Percentiles rank a stretch among this genome's conserved stretches.
phyloP scores from a whole-genome alignment of 2,113 vertebrate species.

The Cavia aperea region DNA sequence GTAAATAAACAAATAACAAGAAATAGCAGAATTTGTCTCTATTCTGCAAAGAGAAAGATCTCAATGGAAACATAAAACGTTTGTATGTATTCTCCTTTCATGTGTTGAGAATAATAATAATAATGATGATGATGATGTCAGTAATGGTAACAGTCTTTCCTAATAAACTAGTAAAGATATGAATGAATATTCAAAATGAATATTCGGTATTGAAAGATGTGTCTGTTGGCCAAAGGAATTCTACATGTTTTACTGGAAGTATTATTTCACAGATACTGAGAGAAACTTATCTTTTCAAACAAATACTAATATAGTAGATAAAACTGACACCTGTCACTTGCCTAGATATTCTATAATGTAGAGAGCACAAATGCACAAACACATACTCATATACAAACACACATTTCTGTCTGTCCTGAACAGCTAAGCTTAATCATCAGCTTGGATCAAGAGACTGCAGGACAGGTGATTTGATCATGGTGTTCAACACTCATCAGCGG shows the following conservation, averaged over 20 bases:
- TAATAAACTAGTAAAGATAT: conserved; percentile 16
- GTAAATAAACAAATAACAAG: background rate
- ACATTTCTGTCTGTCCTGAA: background rate
- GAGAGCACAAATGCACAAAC: background rate
- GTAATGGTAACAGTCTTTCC: background rate
- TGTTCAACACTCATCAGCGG: too few species aligned
- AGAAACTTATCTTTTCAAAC: background rate
- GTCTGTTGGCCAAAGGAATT: background rate
- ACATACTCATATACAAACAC: background rate
- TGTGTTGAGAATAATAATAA: background rate
- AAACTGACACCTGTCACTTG: background rate
- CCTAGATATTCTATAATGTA: background rate
- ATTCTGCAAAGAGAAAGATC: background rate
- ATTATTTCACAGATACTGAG: conserved; percentile 1
- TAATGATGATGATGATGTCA: too few species aligned
- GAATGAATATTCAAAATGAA: background rate
- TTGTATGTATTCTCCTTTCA: background rate
- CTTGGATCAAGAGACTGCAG: background rate
- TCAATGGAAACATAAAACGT: background rate
- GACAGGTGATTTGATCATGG: background rate
- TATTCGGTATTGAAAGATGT: background rate
- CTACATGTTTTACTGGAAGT: background rate
- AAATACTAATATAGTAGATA: background rate
- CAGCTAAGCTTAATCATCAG: background rate
- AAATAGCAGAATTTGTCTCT: background rate